phyloP scores from a whole-genome alignment of 2,797 vertebrate genomes.

The Pampus argenteus region DNA sequence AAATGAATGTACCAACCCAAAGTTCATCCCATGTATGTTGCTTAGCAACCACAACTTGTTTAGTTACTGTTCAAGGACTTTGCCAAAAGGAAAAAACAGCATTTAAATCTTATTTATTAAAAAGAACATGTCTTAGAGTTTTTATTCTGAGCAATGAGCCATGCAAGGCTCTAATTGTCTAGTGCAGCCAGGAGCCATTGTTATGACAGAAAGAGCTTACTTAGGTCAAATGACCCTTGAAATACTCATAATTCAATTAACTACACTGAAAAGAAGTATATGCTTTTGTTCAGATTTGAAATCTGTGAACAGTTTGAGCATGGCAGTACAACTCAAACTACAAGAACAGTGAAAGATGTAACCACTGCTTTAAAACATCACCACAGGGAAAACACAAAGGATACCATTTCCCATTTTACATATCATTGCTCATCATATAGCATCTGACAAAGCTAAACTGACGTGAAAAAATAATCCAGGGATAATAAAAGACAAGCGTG shows the following conservation, averaged over 20 bases:
- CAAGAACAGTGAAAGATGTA: conserved; percentile 29
- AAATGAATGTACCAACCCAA: conserved; percentile 45
- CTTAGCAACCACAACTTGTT: conserved; percentile 67
- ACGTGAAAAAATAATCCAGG: conserved; percentile 67
- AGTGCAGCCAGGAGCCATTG: conserved; percentile 23
- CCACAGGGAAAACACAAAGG: conserved; percentile 46
- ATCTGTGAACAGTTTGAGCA: conserved; percentile 34
- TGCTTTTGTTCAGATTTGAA: conserved; percentile 27
- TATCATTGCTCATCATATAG: conserved; percentile 50
- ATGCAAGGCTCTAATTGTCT: conserved; percentile 15
- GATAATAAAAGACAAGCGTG: conserved; percentile 75
- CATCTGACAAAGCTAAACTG: conserved; percentile 62
- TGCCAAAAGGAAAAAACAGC: conserved; percentile 23
- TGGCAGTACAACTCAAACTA: conserved; percentile 16
- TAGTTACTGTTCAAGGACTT: conserved; percentile 56
- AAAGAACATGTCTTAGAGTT: conserved; percentile 42
- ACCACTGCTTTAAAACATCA: conserved; percentile 53
- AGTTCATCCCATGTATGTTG: conserved; percentile 49
- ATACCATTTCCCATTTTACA: conserved; percentile 42
- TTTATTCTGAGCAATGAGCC: conserved; percentile 23
- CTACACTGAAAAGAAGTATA: conserved; percentile 17
- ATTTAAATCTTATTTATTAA: conserved; percentile 58
- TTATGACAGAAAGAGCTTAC: conserved; percentile 21
- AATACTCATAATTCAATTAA: conserved; percentile 45
- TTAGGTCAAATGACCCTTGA: conserved; percentile 34